Evolutionary conservation across 2,888 invertebrate species (phyloP), one percentile per base, ranked within the genome.

Genomic region (Azorinus chamasolen): DNA sequence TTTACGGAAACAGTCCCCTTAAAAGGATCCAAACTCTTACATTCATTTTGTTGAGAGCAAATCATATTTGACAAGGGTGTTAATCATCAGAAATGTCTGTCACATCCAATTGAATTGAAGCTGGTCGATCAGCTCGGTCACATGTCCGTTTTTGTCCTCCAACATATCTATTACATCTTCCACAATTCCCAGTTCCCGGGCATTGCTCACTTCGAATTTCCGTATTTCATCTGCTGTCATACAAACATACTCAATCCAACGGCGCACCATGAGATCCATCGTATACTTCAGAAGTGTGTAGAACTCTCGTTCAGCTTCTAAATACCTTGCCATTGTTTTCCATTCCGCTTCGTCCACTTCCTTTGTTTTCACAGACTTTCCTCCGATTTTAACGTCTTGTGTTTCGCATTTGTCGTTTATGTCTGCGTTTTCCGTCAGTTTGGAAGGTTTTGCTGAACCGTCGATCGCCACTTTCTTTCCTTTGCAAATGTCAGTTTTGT

Each of bases 41-140:
- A n/a, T n/a, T n/a, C n/a, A n/a, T n/a, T n/a, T n/a, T n/a, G n/a
- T n/a, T n/a, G n/a, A n/a, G n/a, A n/a, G n/a, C n/a, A n/a, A n/a
- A n/a, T n/a, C n/a, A n/a, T n/a, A n/a, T n/a, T n/a, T n/a, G n/a
- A n/a, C n/a, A n/a, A n/a, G n/a, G n/a, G n/a, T n/a, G n/a, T n/a
- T n/a, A n/a, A n/a, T n/a, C n/a, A n/a, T n/a, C n/a, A n/a, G n/a
- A n/a, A n/a, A n/a, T n/a, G n/a, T n/a, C n/a, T n/a, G 14, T 27
- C 37, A 57, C 0, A 18, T 5, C 51, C 25, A 74, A 27, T 58
- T 68, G 59, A 76, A 76, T 18, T 53, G 55, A 43, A 85, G 54
- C 43, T 86, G 84, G 16, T 87, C 87, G 20, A 87, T 80, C 1
- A 88, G 73, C 63, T 88, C 83, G 85, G 87, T 87, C 6, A 88